Conservation (phyloP, 2,888 invertebrate genomes). For the Clunio marinus region DNA sequence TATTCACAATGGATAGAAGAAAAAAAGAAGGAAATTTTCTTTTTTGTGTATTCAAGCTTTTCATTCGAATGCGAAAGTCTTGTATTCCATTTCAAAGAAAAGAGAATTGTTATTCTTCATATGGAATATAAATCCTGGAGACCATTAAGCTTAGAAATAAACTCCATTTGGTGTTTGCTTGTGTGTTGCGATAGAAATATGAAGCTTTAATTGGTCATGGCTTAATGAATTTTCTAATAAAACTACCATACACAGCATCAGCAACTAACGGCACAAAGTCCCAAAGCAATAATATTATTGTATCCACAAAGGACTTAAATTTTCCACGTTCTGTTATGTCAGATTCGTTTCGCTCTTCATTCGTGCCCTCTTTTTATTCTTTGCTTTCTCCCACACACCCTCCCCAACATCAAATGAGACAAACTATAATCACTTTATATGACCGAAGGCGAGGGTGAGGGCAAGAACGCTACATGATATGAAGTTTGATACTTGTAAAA, state of each 20-base stretch:
- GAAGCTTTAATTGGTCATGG: slow-evolving; percentile 39
- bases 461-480: slow-evolving; percentile 30
- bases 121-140: slow-evolving; percentile 24
- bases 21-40: background rate
- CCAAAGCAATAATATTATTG: slow-evolving; percentile 37
- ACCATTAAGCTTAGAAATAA: no score
- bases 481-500: slow-evolving; percentile 35
- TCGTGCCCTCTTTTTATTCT: background rate
- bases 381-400: no score
- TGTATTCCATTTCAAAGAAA: background rate
- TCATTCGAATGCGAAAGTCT: background rate
- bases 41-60: slow-evolving; percentile 10
- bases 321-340: slow-evolving; percentile 36
- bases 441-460: slow-evolving; percentile 22
- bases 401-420: no score
- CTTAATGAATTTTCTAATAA: slow-evolving; percentile 33
- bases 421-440: slow-evolving; percentile 39
- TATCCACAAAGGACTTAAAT: slow-evolving; percentile 38
- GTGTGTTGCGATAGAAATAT: background rate
- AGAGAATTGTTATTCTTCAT: slow-evolving; percentile 12
- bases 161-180: background rate
- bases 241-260: slow-evolving; percentile 8
- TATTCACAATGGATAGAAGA: background rate
- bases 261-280: slow-evolving; percentile 6
- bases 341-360: no score